phyloP scores from a whole-genome alignment of 2,113 vertebrate genomes.

The Neoarius graeffei region DNA sequence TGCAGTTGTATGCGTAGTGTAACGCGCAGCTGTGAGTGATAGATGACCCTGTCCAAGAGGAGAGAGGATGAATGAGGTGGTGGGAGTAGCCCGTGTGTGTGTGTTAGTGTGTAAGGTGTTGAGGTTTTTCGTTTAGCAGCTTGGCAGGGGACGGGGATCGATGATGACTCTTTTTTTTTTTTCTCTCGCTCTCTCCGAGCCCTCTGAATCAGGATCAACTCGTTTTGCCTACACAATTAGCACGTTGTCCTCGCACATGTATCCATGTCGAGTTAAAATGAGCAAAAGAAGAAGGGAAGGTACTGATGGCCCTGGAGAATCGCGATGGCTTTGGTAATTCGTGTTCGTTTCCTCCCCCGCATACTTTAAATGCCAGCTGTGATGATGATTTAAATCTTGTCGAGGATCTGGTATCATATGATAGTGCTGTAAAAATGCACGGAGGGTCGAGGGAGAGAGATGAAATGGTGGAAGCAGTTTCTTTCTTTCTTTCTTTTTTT shows the following conservation, averaged over 20 bases:
- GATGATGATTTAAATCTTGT: background rate
- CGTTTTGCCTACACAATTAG: slow-evolving; percentile 14
- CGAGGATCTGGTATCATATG: background rate
- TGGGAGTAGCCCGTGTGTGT: background rate
- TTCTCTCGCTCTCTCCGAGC: background rate
- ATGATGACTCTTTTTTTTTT: slow-evolving; percentile 3
- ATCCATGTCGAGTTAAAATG: slow-evolving; percentile 3
- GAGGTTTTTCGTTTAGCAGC: background rate
- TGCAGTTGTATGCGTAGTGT: background rate
- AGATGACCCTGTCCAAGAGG: background rate
- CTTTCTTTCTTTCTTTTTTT: background rate
- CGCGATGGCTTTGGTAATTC: slow-evolving; percentile 3
- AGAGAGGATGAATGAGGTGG: background rate
- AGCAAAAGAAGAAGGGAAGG: background rate
- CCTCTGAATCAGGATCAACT: slow-evolving; percentile 1
- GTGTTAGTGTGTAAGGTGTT: background rate
- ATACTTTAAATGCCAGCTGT: background rate
- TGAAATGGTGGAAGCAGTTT: background rate
- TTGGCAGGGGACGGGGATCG: background rate
- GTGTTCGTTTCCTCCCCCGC: background rate
- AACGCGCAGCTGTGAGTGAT: background rate
- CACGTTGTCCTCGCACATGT: background rate
- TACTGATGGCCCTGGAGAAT: background rate
- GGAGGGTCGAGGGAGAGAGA: background rate
- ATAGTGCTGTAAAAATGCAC: background rate